Evolutionary conservation across 2,888 invertebrate genomes (phyloP).

Genomic region (Plusia festucae): DNA sequence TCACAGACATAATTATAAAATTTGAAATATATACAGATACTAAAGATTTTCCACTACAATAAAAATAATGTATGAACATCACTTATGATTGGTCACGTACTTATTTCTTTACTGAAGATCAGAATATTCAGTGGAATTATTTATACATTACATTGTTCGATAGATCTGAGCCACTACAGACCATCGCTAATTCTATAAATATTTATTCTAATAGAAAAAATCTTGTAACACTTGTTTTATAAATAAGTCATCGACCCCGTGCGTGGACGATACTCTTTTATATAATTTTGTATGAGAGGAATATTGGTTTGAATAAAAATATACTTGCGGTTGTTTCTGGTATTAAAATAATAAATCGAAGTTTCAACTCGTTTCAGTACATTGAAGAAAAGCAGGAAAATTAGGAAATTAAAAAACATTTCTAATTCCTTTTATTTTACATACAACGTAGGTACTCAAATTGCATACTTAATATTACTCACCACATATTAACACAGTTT

Average conservation of each 20-base stretch:
- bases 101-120: constrained; percentile 28
- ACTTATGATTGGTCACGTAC: constrained; percentile 9
- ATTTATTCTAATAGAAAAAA: constrained; percentile 29
- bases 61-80: too few relatives aligned
- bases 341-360: neutral
- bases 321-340: neutral
- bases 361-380: too few relatives aligned
- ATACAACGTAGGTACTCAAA: too few relatives aligned
- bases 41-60: too few relatives aligned
- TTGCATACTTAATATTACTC: neutral
- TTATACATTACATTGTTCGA: constrained; percentile 2
- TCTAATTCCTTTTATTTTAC: neutral
- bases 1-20: too few relatives aligned
- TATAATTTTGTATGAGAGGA: constrained; percentile 24
- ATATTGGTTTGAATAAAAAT: neutral
- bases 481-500: neutral
- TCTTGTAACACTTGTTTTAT: constrained; percentile 39
- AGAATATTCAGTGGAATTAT: constrained; percentile 7
- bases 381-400: too few relatives aligned
- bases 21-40: too few relatives aligned
- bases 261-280: constrained; percentile 19
- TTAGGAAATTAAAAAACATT: neutral
- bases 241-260: constrained; percentile 44
- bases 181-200: constrained; percentile 38
- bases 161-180: constrained; percentile 5